These are phyloP conservation scores for Zaprionus lineosus DNA, from an alignment of 2,888 invertebrate species.

Conservation along the genomic window DNA sequence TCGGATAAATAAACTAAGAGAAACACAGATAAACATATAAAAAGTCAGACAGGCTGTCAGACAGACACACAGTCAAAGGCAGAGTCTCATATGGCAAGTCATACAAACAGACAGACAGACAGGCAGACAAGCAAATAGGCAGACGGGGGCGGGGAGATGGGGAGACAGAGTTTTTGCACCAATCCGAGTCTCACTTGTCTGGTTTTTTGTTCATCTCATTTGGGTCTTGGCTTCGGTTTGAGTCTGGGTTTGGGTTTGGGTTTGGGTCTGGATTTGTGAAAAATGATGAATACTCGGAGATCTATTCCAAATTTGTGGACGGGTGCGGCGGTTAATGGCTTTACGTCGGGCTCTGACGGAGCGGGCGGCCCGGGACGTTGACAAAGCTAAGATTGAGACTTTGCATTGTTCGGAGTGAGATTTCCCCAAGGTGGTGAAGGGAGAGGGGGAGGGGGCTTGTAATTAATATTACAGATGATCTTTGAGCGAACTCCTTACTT, in stretches of 20 bases:
- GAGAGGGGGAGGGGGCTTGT: conserved; percentile 11
- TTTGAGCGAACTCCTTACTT: conserved; percentile 18
- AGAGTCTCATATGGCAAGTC: too few relatives aligned
- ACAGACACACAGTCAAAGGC: not conserved
- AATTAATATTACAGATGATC: conserved; percentile 35
- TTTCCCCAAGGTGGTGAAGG: too few relatives aligned
- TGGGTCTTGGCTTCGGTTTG: conserved; percentile 9
- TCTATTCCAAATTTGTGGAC: conserved; percentile 51
- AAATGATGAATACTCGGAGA: conserved; percentile 66
- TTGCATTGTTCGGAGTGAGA: conserved; percentile 20
- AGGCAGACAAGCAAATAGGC: not conserved
- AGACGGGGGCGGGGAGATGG: not conserved
- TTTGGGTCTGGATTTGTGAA: conserved; percentile 26
- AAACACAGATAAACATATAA: not conserved
- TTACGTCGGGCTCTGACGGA: conserved; percentile 48
- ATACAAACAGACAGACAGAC: not conserved
- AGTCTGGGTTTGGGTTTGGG: conserved; percentile 20
- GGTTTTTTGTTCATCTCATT: conserved; percentile 34
- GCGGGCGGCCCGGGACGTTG: not conserved
- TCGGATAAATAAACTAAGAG: too few relatives aligned
- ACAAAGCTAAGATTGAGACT: too few relatives aligned
- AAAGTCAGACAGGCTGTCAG: not conserved
- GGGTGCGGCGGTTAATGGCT: conserved; percentile 73
- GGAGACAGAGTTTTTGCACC: conserved; percentile 43
- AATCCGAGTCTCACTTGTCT: conserved; percentile 53